These are phyloP conservation scores for Gobius niger DNA, from an alignment of 2,113 vertebrate species.

Conservation along the genomic window DNA sequence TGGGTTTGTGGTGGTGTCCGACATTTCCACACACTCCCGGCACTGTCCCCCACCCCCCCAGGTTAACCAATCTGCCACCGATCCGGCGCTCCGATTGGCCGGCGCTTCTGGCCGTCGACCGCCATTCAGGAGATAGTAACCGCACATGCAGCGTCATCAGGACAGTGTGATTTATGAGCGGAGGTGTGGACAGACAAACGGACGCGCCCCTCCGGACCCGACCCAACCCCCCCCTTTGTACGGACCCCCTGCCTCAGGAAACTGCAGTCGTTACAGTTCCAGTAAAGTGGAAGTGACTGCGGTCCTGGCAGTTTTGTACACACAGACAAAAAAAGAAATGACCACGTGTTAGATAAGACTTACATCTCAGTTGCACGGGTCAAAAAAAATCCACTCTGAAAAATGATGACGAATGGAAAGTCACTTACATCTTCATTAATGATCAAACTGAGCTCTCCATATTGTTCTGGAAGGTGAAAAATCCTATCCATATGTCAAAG, in stretches of 20 bases:
- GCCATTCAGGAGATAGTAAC: constrained; percentile 38
- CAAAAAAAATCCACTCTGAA: not conserved
- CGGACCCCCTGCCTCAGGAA: constrained; percentile 65
- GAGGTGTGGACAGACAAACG: constrained; percentile 65
- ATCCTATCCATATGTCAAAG: too few relatives aligned
- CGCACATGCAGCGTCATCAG: constrained; percentile 75
- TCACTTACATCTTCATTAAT: too few relatives aligned
- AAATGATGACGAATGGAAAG: not conserved
- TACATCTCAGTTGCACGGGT: constrained; percentile 13
- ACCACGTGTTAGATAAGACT: not conserved
- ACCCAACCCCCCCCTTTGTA: constrained; percentile 14
- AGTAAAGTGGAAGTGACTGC: constrained; percentile 54
- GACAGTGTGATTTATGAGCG: constrained; percentile 64
- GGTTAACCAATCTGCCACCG: constrained; percentile 40
- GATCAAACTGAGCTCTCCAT: too few relatives aligned
- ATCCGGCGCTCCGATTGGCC: constrained; percentile 48
- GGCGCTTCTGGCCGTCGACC: constrained; percentile 61
- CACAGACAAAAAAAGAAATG: constrained; percentile 1
- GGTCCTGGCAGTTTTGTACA: constrained; percentile 31
- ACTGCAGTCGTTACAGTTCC: constrained; percentile 48
- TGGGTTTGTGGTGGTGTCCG: constrained; percentile 14
- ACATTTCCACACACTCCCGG: constrained; percentile 56
- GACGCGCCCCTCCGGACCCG: constrained; percentile 34
- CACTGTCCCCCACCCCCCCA: constrained; percentile 29
- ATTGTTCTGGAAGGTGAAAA: too few relatives aligned